Conservation (phyloP, 1,140 invertebrate species). For the Panagrolaimus sp. region DNA sequence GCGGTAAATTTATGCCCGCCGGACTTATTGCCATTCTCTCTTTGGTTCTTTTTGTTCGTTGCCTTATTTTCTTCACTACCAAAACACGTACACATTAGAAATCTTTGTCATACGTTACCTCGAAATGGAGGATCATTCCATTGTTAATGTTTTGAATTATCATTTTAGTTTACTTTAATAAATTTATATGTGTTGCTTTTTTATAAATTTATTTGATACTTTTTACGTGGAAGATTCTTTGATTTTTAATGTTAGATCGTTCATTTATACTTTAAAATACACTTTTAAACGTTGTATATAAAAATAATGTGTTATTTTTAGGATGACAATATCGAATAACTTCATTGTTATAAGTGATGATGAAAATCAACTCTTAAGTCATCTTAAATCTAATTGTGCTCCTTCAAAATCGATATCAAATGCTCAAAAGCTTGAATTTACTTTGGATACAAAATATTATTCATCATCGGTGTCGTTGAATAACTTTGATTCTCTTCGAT, state of each 20-base stretch:
- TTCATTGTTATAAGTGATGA: slow-evolving; percentile 2
- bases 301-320: too few species aligned
- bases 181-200: too few species aligned
- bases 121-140: too few species aligned
- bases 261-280: too few species aligned
- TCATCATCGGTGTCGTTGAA: neutral
- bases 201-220: too few species aligned
- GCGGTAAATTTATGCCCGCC: slow-evolving; percentile 90
- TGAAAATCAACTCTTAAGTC: neutral
- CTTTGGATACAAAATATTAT: slow-evolving; percentile 6
- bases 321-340: neutral
- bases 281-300: too few species aligned
- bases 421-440: neutral
- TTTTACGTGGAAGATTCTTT: too few species aligned
- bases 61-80: neutral
- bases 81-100: slow-evolving; percentile 1
- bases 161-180: too few species aligned
- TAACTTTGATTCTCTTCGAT: neutral
- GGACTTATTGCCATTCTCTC: slow-evolving; percentile 69
- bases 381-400: neutral
- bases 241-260: too few species aligned
- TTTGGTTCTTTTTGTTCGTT: slow-evolving; percentile 21
- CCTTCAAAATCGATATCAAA: neutral
- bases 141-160: too few species aligned
- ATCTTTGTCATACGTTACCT: too few species aligned